Percentiles rank a stretch among this genome's conserved stretches.
Conservation (phyloP, 2,113 vertebrate species). For the Clarias magur region DNA sequence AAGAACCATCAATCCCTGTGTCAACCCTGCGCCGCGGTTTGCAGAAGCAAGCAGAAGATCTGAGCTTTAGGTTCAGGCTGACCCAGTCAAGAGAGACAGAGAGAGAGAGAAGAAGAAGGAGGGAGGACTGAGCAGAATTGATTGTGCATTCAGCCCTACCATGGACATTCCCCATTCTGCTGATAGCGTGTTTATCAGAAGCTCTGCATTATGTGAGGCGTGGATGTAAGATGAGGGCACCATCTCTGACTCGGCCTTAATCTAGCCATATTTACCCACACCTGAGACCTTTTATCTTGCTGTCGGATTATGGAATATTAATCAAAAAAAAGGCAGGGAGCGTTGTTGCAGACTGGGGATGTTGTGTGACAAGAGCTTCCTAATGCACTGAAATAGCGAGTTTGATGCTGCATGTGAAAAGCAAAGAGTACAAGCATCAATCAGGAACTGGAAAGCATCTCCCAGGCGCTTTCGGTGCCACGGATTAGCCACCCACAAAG, state of each 20-base stretch:
- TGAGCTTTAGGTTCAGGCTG: constrained; percentile 7
- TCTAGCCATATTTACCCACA: constrained; percentile 58
- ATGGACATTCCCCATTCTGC: constrained; percentile 58
- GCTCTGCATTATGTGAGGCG: constrained; percentile 59
- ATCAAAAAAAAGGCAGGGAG: constrained; percentile 63
- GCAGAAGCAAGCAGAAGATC: constrained; percentile 50
- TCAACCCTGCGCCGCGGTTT: constrained; percentile 64
- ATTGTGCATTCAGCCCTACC: constrained; percentile 72
- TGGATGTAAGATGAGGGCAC: constrained; percentile 61
- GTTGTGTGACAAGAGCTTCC: constrained; percentile 57
- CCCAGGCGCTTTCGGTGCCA: constrained; percentile 52
- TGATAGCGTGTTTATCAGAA: constrained; percentile 73
- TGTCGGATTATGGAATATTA: constrained; percentile 65
- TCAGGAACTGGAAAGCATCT: constrained; percentile 64
- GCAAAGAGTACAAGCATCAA: constrained; percentile 57
- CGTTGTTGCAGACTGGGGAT: constrained; percentile 53
- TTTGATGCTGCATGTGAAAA: constrained; percentile 61
- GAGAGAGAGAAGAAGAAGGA: not conserved
- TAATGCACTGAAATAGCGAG: constrained; percentile 64
- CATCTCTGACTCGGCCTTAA: constrained; percentile 50
- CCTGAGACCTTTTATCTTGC: constrained; percentile 57
- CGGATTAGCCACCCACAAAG: constrained; percentile 70
- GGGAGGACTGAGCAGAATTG: constrained; percentile 58
- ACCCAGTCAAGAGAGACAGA: constrained; percentile 51
- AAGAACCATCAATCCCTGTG: constrained; percentile 63